Base-by-base conservation (phyloP, 2,113 vertebrate genomes). In the Ursus arctos region DNA sequence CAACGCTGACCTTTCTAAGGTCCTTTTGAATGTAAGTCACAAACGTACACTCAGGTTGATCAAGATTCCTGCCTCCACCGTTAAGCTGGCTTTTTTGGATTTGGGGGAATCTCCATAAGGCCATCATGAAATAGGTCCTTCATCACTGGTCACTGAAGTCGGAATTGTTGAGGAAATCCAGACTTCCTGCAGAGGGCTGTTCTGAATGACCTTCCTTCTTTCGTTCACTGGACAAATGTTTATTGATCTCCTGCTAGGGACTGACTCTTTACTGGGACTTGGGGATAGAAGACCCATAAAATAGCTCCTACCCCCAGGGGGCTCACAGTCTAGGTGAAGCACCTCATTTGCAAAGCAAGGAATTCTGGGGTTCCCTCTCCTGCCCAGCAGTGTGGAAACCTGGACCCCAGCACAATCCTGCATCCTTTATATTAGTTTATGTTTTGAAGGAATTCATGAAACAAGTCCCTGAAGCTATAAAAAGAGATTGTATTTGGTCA, bases 391-490 rank as follows among this genome's bases (percentile, higher is more conserved):
- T 19, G 33, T 4, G 0, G 43, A 92, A 57, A 40, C n/a, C 24
- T 51, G 31, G 36, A 28, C 51, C 51, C 59, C 10, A 63, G 18
- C n/a, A 79, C 24, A 80, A 80, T 24, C 11, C 59, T 63, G n/a
- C 72, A 57, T 69, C 40, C n/a, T 65, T 82, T 69, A 87, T 91
- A 84, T 57, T 36, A 31, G 26, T 40, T 11, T 59, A 22, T 92
- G 49, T 49, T 96, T 96, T 76, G 10, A 84, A n/a, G 69, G 18
- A 72, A 94, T 95, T 92, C 10, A 47, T 80, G 26, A 96, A 92
- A 55, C 72, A 80, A 40, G 24, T 69, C 69, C 55, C 57, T 76
- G 77, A 92, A 69, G 16, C 31, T 88, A 82, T 33, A 61, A 65
- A 96, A 95, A 88, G 33, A 59, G 18, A 10, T 18, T 36, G 6